Percentiles rank a stretch among this genome's conserved stretches.
Evolutionary conservation across 92 coral and sea anemone genomes (phyloP).

Genomic region (Scolanthus callimorphus): DNA sequence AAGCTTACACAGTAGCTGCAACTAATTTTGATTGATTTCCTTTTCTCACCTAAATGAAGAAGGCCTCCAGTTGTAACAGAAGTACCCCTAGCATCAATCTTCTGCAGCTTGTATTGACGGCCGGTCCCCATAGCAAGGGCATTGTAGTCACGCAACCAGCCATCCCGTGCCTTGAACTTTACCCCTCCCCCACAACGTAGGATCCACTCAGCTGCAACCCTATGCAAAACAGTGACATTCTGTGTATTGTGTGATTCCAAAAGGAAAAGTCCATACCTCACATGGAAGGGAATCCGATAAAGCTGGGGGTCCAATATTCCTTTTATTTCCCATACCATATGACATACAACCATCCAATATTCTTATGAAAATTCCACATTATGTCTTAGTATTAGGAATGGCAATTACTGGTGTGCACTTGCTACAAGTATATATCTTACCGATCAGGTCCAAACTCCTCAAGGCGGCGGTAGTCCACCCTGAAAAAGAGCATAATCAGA

Average conservation of each 20-base stretch:
- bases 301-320: no score
- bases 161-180: slow-evolving; percentile 40
- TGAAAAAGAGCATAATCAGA: no score
- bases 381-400: no score
- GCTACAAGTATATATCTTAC: no score
- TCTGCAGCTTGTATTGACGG: slow-evolving; percentile 49
- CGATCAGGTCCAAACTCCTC: slow-evolving; percentile 92
- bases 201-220: slow-evolving; percentile 90
- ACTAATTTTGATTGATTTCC: no score
- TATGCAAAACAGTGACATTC: no score
- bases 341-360: background rate
- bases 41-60: slow-evolving; percentile 58
- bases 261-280: background rate
- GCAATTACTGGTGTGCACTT: no score
- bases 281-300: background rate
- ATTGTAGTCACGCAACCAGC: slow-evolving; percentile 73
- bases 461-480: slow-evolving; percentile 78
- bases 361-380: no score
- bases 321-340: background rate
- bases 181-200: slow-evolving; percentile 86
- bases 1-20: no score
- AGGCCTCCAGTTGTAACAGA: slow-evolving; percentile 76
- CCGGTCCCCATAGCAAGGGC: slow-evolving; percentile 64
- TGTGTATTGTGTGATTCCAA: no score
- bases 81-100: slow-evolving; percentile 63